Evolutionary conservation across 1,140 invertebrate genomes (phyloP).

Genomic region (Euschistus heros): DNA sequence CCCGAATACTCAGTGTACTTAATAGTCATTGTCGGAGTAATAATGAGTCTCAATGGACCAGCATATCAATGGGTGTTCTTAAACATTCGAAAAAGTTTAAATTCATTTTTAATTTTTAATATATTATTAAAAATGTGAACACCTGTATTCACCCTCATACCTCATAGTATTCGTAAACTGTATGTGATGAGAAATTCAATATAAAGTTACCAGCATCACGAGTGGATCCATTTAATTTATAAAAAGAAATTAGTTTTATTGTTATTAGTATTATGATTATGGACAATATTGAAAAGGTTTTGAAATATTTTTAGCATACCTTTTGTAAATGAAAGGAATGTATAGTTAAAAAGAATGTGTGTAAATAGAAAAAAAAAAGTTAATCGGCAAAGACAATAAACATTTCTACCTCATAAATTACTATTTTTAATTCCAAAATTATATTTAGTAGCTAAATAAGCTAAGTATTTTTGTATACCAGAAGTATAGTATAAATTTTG

Average conservation of each 20-base stretch:
- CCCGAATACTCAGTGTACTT: neutral
- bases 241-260: neutral
- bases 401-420: constrained; percentile 4
- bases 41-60: neutral
- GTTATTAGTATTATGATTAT: constrained; percentile 11
- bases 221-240: constrained; percentile 3
- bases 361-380: neutral
- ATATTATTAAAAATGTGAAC: too few relatives aligned
- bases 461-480: too few relatives aligned
- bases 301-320: too few relatives aligned
- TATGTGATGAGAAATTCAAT: constrained; percentile 12
- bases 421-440: neutral
- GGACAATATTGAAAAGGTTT: neutral
- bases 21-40: constrained; percentile 4
- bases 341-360: neutral
- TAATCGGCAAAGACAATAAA: neutral
- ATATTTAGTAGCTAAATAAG: too few relatives aligned
- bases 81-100: too few relatives aligned
- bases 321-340: neutral
- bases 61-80: too few relatives aligned
- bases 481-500: too few relatives aligned
- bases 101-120: too few relatives aligned
- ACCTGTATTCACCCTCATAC: neutral
- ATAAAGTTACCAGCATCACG: constrained; percentile 12
- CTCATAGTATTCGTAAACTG: constrained; percentile 9